These are phyloP conservation scores for Drosophila anceps DNA, from an alignment of 2,888 invertebrate genomes.

Conservation along the genomic window DNA sequence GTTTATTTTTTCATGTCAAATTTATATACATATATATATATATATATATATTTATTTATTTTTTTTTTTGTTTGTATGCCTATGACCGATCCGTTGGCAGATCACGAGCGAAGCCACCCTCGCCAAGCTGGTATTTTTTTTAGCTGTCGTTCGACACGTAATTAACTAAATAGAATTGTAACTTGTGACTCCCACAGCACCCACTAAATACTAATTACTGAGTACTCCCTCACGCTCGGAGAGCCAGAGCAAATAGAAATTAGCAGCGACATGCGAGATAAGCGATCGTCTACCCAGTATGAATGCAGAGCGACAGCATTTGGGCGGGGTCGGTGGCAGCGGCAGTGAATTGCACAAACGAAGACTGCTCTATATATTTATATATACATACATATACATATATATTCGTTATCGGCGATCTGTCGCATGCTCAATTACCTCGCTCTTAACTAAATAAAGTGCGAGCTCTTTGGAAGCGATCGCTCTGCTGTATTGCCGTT, in stretches of 20 bases:
- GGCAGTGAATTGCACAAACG: conserved; percentile 4
- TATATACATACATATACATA: neutral
- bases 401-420: conserved; percentile 57
- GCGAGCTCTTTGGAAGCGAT: conserved; percentile 29
- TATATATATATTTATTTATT: conserved; percentile 1
- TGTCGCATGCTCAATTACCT: conserved; percentile 59
- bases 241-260: conserved; percentile 58
- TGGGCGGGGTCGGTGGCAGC: conserved; percentile 4
- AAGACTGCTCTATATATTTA: conserved; percentile 20
- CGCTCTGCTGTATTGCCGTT: conserved; percentile 4
- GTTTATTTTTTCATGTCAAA: conserved; percentile 11
- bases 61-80: neutral
- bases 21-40: too few species aligned
- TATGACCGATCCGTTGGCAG: conserved; percentile 15
- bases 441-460: conserved; percentile 40
- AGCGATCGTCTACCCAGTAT: conserved; percentile 54
- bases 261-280: conserved; percentile 71
- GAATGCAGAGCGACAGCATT: conserved; percentile 52
- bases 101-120: conserved; percentile 7
- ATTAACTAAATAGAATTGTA: conserved; percentile 46
- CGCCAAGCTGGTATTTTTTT: neutral
- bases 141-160: conserved; percentile 46
- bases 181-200: conserved; percentile 12
- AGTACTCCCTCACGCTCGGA: conserved; percentile 9
- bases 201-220: neutral